phyloP scores from a whole-genome alignment of 1,140 invertebrate genomes.

The Orchesella cincta region DNA sequence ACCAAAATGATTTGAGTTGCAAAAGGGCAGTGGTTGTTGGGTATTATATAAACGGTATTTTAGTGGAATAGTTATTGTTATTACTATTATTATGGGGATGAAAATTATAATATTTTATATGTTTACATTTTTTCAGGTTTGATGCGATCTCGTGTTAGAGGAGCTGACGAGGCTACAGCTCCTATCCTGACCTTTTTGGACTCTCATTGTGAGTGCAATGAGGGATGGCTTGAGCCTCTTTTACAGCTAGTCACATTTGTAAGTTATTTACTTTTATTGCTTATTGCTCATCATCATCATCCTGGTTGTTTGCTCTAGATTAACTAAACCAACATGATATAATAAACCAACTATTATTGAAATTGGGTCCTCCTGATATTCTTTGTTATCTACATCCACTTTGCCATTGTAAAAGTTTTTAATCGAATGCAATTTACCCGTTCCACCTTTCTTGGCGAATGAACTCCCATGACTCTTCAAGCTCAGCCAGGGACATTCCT shows the following conservation, averaged over 20 bases:
- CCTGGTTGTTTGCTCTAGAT: too few species aligned
- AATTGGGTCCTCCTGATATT: too few species aligned
- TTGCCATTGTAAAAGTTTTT: neutral
- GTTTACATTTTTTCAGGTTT: conserved; percentile 60
- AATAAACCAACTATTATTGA: too few species aligned
- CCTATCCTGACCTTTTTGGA: conserved; percentile 94
- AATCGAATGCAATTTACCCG: neutral
- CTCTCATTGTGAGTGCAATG: conserved; percentile 95
- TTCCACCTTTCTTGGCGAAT: too few species aligned
- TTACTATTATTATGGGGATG: neutral
- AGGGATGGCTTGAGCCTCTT: conserved; percentile 92
- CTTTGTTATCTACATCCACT: neutral
- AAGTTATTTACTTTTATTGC: conserved; percentile 41
- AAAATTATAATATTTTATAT: neutral
- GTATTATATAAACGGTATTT: neutral
- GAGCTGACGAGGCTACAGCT: conserved; percentile 86
- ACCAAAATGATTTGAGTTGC: neutral
- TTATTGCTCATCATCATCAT: neutral
- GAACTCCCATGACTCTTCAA: too few species aligned
- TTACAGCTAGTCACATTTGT: conserved; percentile 85
- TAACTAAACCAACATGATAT: too few species aligned
- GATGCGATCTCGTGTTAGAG: conserved; percentile 80
- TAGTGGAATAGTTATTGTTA: neutral
- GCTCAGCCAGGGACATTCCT: too few species aligned
- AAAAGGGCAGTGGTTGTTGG: neutral